phyloP scores from a whole-genome alignment of 1,140 invertebrate genomes.

The Tetranychus urticae region DNA sequence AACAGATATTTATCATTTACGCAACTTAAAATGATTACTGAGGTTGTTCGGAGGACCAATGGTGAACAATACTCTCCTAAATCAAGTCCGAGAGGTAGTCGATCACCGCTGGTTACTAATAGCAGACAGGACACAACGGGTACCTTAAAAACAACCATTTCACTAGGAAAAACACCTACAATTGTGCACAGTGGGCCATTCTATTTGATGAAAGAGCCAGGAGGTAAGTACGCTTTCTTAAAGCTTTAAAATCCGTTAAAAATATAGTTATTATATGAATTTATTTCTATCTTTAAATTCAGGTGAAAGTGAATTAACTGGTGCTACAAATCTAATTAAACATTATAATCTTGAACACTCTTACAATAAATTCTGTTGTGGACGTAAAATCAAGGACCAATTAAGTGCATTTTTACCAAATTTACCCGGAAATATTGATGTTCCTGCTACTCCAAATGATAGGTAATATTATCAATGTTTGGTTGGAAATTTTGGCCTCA shows the following conservation, averaged over 20 bases:
- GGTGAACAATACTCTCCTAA: conserved; percentile 50
- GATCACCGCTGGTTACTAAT: conserved; percentile 33
- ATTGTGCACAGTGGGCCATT: conserved; percentile 69
- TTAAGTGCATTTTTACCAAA: conserved; percentile 81
- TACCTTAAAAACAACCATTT: conserved; percentile 90
- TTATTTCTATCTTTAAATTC: conserved; percentile 12
- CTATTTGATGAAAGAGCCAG: conserved; percentile 91
- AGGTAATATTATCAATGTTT: conserved; percentile 24
- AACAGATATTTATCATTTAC: no score
- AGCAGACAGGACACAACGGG: conserved; percentile 70
- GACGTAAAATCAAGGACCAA: conserved; percentile 76
- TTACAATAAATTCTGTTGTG: conserved; percentile 84
- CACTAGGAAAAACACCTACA: conserved; percentile 78
- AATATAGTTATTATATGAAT: neutral
- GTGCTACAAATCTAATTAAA: conserved; percentile 85
- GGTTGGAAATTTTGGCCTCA: no score
- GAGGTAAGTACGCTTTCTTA: conserved; percentile 32
- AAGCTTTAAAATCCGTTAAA: no score
- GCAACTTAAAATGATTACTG: conserved; percentile 2
- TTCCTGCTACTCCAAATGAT: conserved; percentile 41
- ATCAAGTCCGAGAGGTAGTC: conserved; percentile 68
- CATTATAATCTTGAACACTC: conserved; percentile 88
- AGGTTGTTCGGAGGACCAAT: neutral
- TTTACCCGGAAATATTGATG: conserved; percentile 77
- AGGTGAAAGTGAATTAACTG: conserved; percentile 77